Percentiles rank a stretch among this genome's conserved stretches.
Evolutionary conservation across 2,113 vertebrate genomes (phyloP).

Genomic region (Gymnogyps californianus): DNA sequence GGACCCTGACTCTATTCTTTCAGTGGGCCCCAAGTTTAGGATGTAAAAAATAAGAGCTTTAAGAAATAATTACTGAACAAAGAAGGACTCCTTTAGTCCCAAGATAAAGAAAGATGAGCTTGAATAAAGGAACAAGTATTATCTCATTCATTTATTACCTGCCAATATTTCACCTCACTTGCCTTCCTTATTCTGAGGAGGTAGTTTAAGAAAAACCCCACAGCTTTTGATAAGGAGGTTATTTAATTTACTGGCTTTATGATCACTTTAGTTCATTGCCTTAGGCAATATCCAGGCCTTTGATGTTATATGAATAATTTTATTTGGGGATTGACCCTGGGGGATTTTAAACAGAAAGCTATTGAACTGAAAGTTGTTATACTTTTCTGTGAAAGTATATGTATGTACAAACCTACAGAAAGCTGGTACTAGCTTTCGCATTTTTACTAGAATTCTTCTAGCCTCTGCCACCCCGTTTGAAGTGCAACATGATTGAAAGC

Average conservation of each 20-base stretch:
- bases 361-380: neutral
- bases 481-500: neutral
- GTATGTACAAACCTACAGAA: neutral
- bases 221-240: neutral
- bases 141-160: neutral
- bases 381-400: neutral
- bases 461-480: neutral
- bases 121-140: neutral
- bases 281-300: neutral
- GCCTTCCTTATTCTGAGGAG: neutral
- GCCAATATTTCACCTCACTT: neutral
- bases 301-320: neutral
- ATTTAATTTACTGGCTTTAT: neutral
- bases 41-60: neutral
- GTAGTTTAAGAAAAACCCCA: neutral
- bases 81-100: neutral
- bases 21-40: neutral
- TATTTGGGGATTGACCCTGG: neutral
- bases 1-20: neutral
- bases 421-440: neutral
- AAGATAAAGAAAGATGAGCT: neutral
- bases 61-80: neutral
- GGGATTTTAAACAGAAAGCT: neutral
- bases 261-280: neutral
- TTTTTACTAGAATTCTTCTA: neutral